Evolutionary conservation across 1,140 invertebrate genomes (phyloP).

Genomic region (Microvelia longipes): DNA sequence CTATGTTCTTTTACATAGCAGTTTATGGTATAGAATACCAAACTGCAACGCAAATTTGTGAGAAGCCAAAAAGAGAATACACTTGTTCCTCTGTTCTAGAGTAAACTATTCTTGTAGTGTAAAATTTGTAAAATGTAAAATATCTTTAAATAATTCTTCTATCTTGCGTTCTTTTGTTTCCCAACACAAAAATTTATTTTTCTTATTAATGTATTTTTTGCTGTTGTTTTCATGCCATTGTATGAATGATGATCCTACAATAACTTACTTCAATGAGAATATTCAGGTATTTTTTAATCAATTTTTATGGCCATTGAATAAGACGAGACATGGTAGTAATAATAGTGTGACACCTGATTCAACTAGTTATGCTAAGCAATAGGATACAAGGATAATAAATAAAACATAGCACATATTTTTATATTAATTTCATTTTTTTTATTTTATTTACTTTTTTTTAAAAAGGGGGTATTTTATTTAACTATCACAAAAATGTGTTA

Average conservation of each 20-base stretch:
- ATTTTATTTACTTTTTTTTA: not conserved
- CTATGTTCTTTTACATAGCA: too few relatives aligned
- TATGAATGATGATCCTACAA: too few relatives aligned
- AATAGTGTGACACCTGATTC: not conserved
- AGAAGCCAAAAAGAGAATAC: too few relatives aligned
- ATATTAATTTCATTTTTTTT: not conserved
- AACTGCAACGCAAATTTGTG: too few relatives aligned
- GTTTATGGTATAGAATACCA: too few relatives aligned
- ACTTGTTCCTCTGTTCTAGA: too few relatives aligned
- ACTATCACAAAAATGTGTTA: not conserved
- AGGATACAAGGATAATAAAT: not conserved
- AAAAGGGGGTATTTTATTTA: not conserved
- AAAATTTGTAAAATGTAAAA: not conserved
- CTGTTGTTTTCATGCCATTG: too few relatives aligned
- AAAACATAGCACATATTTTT: not conserved
- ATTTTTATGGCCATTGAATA: too few relatives aligned
- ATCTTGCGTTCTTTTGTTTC: not conserved
- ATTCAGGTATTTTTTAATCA: not conserved
- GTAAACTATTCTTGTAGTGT: not conserved
- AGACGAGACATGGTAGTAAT: too few relatives aligned
- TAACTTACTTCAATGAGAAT: not conserved
- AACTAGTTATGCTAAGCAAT: not conserved
- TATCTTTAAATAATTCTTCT: not conserved
- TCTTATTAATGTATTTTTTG: too few relatives aligned
- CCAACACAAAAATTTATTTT: not conserved